Evolutionary conservation across 2,888 invertebrate genomes (phyloP), one percentile per base, ranked within the genome.

Genomic region (Rhamnusium bicolor): DNA sequence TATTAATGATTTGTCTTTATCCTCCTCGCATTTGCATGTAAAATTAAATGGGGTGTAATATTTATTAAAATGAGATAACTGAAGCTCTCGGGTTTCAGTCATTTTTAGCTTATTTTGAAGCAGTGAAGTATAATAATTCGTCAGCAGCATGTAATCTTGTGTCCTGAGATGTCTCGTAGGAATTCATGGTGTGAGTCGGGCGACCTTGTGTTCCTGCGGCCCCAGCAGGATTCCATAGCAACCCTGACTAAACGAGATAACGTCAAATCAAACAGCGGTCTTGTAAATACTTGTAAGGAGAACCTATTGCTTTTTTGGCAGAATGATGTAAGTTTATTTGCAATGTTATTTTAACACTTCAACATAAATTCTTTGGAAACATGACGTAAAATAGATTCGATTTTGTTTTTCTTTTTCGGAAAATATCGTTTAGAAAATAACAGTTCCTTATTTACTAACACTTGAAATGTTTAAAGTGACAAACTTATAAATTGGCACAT

Each of bases 181-280:
- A 78, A 76, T 78, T 71, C 68, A 71, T 67, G 61, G 73, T 69
- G 74, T 51, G 61, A 53, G 65, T 32, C 65, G 58, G 32, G 27
- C 68, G 71, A 78, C 79, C 80, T 77, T 79, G 75, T 77, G 74
- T 77, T 81, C 78, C 74, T 81, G 79, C 79, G 73, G 75, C 79
- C 76, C 77, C 75, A 73, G 76, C 75, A 74, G 80, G 81, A 80
- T 79, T 81, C 80, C 82, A 82, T 83, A 81, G 82, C 82, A 82
- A 82, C 58, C 81, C 81, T 79, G 80, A 78, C 80, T 81, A 71
- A 79, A 80, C 79, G 81, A 81, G 81, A 83, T 82, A 82, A 80
- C 80, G 79, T 79, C 77, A 77, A 79, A 74, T 73, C 76, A 76
- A 78, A 80, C 79, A 76, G 74, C 75, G 63, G 72, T 71, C 70